phyloP scores from a whole-genome alignment of 2,888 invertebrate species.

The Bruchidius siliquastri region DNA sequence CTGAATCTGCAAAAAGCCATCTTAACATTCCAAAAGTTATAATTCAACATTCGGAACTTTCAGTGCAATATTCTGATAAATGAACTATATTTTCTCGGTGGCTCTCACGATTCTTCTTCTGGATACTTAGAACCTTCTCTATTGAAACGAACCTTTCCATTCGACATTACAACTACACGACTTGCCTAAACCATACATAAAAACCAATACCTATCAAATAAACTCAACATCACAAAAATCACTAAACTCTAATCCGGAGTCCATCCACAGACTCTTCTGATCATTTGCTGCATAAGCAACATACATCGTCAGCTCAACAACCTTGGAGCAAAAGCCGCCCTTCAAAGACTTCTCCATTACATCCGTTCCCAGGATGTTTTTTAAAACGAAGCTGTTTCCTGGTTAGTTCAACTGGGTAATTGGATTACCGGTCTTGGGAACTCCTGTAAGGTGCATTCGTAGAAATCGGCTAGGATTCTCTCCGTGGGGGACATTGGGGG shows the following conservation, averaged over 20 bases:
- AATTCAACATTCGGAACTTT: too few species aligned
- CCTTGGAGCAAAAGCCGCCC: neutral
- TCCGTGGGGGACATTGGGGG: slow-evolving; percentile 55
- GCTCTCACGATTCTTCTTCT: too few species aligned
- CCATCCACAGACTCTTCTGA: neutral
- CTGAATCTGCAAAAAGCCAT: too few species aligned
- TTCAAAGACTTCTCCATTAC: neutral
- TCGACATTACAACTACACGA: too few species aligned
- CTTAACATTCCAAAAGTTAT: too few species aligned
- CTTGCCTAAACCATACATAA: too few species aligned
- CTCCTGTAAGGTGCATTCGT: slow-evolving; percentile 62
- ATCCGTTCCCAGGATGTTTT: neutral
- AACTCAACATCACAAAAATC: neutral
- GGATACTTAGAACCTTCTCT: too few species aligned
- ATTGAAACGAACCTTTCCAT: too few species aligned
- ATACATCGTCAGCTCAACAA: neutral
- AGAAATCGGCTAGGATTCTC: slow-evolving; percentile 60
- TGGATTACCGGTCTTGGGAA: slow-evolving; percentile 61
- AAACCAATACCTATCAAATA: neutral
- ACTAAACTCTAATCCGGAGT: neutral
- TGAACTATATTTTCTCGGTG: too few species aligned
- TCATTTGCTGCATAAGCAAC: neutral
- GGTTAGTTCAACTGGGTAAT: slow-evolving; percentile 49
- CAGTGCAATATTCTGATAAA: too few species aligned
- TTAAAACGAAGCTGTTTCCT: neutral